Base-by-base conservation (phyloP, 2,113 vertebrate genomes). In the Mormyrus lacerda region DNA sequence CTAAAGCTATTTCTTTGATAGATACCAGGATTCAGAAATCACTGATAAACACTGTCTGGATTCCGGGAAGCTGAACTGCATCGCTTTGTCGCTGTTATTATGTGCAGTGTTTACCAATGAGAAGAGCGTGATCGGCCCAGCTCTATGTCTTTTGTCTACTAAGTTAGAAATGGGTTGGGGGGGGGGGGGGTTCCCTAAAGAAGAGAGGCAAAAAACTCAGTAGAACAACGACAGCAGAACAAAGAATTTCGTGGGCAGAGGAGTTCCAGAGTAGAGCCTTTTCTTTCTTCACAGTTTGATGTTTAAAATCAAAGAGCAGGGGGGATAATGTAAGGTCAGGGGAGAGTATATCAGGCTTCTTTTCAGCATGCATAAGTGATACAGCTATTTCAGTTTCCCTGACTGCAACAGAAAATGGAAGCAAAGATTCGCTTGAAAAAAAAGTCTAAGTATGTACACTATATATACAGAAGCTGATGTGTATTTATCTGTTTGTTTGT, bases 291-390 rank as follows among this genome's bases (percentile, higher is more conserved):
- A 50, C 15, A 7, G 85, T 19, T 53, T 87, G 85, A 87, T 87
- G 85, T 51, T 55, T 47, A 53, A 53, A 87, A 87, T 87, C 85
- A 87, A 87, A 87, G 85, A 87, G 85, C 85, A 19, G 27, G 3
- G 45, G n/a, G 50, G 47, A 87, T 51, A n/a, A 19, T 47, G 48
- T 19, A 53, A 53, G 85, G 27, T 87, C 27, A 53, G 27, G 31
- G 27, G 21, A 42, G 85, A 55, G 13, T 35, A n/a, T 31, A 35
- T 53, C n/a, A 87, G 31, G 42, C 85, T 8, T 15, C 1, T 84
- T 42, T 42, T 19, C 31, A 42, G 73, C 73, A 79, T 79, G 73
- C 17, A 79, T 79, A 79, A 79, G 73, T 35, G 42, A 79, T 79
- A 19, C 35, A 47, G 82, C 21, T n/a, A 7, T 47, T 45, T 84